phyloP scores from a whole-genome alignment of 2,113 vertebrate genomes.

The Oncorhynchus keta region DNA sequence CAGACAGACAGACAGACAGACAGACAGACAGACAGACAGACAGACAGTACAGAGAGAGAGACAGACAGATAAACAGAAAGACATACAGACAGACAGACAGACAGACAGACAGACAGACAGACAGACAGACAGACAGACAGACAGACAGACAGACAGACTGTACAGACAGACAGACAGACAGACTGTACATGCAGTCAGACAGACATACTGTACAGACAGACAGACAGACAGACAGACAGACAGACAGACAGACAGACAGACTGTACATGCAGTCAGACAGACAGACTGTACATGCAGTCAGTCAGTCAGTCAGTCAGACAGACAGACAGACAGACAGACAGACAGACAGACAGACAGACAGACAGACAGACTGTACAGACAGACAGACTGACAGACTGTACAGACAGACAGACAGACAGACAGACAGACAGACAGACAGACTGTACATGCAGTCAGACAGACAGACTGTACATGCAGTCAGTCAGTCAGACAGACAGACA shows the following conservation, averaged over 20 bases:
- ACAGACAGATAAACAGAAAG: too few relatives aligned
- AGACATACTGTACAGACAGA: neutral
- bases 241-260: slow-evolving; percentile 34
- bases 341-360: slow-evolving; percentile 16
- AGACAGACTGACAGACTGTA: too few relatives aligned
- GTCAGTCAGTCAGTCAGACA: too few relatives aligned
- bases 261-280: slow-evolving; percentile 26
- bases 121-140: slow-evolving; percentile 15
- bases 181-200: too few relatives aligned
- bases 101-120: slow-evolving; percentile 35
- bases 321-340: slow-evolving; percentile 37
- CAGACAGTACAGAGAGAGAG: too few relatives aligned
- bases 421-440: slow-evolving; percentile 34
- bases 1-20: slow-evolving; percentile 37
- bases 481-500: too few relatives aligned
- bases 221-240: neutral
- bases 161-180: slow-evolving; percentile 36
- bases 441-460: slow-evolving; percentile 26
- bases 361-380: too few relatives aligned
- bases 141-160: neutral
- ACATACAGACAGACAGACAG: neutral
- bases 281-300: too few relatives aligned
- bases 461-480: too few relatives aligned
- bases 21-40: slow-evolving; percentile 7
- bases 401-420: neutral